These are phyloP conservation scores for Ceyx erithaca DNA, from an alignment of 2,797 vertebrate species.

Conservation along the genomic window DNA sequence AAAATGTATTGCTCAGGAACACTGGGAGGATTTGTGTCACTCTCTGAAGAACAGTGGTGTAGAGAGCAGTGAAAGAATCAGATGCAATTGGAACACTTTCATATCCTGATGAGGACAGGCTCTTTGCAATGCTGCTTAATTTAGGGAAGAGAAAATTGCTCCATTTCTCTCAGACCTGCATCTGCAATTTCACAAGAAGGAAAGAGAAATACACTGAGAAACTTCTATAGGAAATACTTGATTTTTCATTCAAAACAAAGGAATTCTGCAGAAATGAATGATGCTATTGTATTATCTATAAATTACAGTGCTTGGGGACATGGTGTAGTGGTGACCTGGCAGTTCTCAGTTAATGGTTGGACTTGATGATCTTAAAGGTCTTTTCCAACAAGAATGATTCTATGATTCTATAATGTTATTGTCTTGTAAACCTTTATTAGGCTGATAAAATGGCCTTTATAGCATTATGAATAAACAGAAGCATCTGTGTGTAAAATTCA, in stretches of 20 bases:
- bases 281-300: neutral
- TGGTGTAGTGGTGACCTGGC: neutral
- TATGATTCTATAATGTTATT: neutral
- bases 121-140: neutral
- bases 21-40: slow-evolving; percentile 44
- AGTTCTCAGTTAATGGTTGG: neutral
- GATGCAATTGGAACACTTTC: slow-evolving; percentile 4
- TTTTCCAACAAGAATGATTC: neutral
- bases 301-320: neutral
- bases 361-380: neutral
- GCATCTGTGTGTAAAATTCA: neutral
- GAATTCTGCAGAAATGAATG: neutral
- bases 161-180: neutral
- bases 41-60: neutral
- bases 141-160: neutral
- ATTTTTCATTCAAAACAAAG: neutral
- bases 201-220: neutral
- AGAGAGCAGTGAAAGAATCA: neutral
- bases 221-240: neutral
- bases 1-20: slow-evolving; percentile 46
- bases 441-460: slow-evolving; percentile 1
- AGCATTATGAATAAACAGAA: neutral
- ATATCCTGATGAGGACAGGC: neutral
- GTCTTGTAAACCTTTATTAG: slow-evolving; percentile 19
- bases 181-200: neutral